Percentiles rank a stretch among this genome's conserved stretches.
Conservation (phyloP, 2,797 vertebrate genomes). For the Oreochromis mossambicus region DNA sequence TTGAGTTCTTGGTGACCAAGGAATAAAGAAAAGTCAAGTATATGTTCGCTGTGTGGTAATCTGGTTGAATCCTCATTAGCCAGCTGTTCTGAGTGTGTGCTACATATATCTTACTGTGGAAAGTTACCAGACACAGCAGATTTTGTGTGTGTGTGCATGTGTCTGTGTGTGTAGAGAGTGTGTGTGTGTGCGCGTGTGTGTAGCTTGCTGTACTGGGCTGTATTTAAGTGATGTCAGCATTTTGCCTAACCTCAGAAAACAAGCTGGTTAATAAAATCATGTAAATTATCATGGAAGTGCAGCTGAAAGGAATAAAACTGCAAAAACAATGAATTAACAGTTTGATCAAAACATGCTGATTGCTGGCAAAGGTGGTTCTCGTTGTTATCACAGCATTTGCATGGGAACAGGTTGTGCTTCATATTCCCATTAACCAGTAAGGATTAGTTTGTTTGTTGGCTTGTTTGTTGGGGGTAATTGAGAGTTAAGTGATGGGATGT, state of each 20-base stretch:
- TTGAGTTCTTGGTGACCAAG: background rate
- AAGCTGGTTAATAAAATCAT: background rate
- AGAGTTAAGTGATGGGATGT: background rate
- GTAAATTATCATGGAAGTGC: background rate
- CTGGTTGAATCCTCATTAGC: background rate
- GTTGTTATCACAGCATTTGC: background rate
- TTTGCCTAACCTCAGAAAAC: background rate
- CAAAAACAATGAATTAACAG: background rate
- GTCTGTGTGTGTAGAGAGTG: background rate
- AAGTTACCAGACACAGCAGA: slow-evolving; percentile 17
- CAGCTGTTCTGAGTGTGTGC: background rate
- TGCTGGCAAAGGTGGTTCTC: background rate
- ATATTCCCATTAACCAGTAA: background rate
- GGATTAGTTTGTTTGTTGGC: background rate
- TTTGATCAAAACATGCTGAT: background rate
- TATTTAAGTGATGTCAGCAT: slow-evolving; percentile 1
- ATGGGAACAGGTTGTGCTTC: background rate
- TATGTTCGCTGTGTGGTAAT: background rate
- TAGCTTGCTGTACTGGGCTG: background rate
- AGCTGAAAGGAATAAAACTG: background rate
- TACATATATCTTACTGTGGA: background rate
- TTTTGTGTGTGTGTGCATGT: background rate
- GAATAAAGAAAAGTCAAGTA: background rate
- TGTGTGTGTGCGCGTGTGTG: background rate
- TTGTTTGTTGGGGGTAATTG: background rate